Conservation (phyloP, 64 coral and sea anemone genomes). For the Cladopsammia gracilis region DNA sequence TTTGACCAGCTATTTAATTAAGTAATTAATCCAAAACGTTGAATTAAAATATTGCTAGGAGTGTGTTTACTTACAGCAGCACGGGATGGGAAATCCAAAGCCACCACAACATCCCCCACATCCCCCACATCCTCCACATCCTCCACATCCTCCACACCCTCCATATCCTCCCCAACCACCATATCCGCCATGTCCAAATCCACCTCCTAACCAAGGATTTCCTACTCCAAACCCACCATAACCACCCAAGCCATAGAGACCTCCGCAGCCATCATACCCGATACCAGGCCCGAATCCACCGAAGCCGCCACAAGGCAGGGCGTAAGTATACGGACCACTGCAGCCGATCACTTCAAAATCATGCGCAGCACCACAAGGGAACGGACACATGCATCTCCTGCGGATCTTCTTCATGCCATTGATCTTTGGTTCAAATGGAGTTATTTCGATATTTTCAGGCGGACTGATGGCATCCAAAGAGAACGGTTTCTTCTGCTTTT, state of each 20-base stretch:
- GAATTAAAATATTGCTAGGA: neutral
- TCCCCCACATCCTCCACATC: neutral
- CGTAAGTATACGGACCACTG: slow-evolving; percentile 32
- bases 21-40: too few relatives aligned
- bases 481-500: neutral
- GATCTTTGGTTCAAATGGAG: neutral
- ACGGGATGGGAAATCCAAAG: slow-evolving; percentile 17
- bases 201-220: neutral
- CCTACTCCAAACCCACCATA: slow-evolving; percentile 12
- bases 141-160: neutral
- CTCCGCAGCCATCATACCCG: neutral
- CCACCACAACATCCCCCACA: slow-evolving; percentile 6
- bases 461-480: slow-evolving; percentile 11
- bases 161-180: too few relatives aligned
- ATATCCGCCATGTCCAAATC: neutral
- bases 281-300: slow-evolving; percentile 14
- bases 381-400: slow-evolving; percentile 30
- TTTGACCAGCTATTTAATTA: too few relatives aligned
- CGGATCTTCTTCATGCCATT: slow-evolving; percentile 36
- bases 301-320: neutral
- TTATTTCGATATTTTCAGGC: slow-evolving; percentile 32
- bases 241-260: neutral
- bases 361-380: slow-evolving; percentile 15
- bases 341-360: slow-evolving; percentile 40
- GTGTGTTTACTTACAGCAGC: slow-evolving; percentile 13